Evolutionary conservation across 2,797 vertebrate genomes (phyloP), one percentile per base, ranked within the genome.

Genomic region (Cynodonichthys magdalenae): DNA sequence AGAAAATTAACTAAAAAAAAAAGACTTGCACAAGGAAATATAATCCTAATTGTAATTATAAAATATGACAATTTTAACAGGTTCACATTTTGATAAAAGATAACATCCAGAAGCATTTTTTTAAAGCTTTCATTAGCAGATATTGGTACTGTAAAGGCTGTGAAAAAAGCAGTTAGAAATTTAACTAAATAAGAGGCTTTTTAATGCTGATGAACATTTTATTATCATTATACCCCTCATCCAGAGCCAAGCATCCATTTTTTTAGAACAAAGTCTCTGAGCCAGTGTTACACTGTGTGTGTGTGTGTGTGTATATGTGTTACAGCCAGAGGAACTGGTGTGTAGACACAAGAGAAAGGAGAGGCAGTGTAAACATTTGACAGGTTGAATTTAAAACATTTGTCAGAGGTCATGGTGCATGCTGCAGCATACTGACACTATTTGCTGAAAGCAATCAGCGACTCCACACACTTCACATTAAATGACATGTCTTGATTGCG

Each of bases 181-280:
- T 54, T 78, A 17, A 48, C 34, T 65, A 77, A 83, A 84, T 78
- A 76, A 82, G 66, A 81, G 55, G 77, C 66, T 85, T 90, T 88
- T 82, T 70, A 69, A 71, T 61, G n/a, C 84, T 87, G 83, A 90
- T 87, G 73, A 89, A 85, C 69, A 68, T 72, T 69, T 84, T 85
- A 86, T 85, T 87, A 87, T 86, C 80, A 84, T 84, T 83, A 84
- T 57, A 84, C 73, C 72, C 70, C 73, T 64, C 53, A 27, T 76
- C 76, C 66, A 69, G 66, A 82, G 72, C 74, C 64, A 75, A 84
- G 79, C 47, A 81, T 48, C 75, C 63, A 69, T 81, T 85, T 87
- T 85, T 87, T 80, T 87, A 73, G 85, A 87, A 86, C 39, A 15
- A 85, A 77, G 81, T 84, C 66, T 66, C 54, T 46, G 70, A 74